Conservation (phyloP, 2,113 vertebrate species). For the Egretta garzetta region DNA sequence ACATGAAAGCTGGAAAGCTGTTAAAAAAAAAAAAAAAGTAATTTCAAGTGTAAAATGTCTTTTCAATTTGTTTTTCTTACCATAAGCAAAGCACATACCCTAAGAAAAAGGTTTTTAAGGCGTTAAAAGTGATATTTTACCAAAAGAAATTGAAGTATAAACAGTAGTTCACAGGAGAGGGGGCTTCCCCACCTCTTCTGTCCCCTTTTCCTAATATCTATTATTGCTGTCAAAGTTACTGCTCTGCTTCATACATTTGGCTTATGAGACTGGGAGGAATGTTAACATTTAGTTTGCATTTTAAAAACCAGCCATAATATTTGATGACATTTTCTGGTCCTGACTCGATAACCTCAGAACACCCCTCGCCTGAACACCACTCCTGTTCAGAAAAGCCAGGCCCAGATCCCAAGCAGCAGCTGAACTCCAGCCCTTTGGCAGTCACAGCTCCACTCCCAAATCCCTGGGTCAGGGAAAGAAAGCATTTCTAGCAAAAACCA, state of each 20-base stretch:
- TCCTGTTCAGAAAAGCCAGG: not conserved
- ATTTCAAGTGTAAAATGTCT: not conserved
- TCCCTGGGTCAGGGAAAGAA: not conserved
- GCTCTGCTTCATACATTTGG: not conserved
- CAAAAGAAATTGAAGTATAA: not conserved
- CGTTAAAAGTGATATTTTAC: not conserved
- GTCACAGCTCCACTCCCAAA: not conserved
- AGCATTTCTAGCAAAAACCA: not conserved
- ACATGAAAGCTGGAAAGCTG: not conserved
- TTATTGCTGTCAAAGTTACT: not conserved
- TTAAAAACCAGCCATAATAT: not conserved
- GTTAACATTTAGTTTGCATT: not conserved
- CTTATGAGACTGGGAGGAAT: not conserved
- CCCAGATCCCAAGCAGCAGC: not conserved
- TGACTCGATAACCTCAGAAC: fast-evolving
- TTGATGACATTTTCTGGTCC: not conserved
- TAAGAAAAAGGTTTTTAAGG: not conserved
- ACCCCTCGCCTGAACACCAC: not conserved
- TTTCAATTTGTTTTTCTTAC: not conserved
- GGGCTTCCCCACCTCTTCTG: not conserved
- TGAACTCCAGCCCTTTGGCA: not conserved
- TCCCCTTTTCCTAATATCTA: not conserved
- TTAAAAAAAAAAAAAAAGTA: not conserved
- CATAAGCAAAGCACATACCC: not conserved
- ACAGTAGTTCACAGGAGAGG: not conserved